Evolutionary conservation across 2,888 invertebrate species (phyloP), one percentile per base, ranked within the genome.

Genomic region (Capitulum mitella): DNA sequence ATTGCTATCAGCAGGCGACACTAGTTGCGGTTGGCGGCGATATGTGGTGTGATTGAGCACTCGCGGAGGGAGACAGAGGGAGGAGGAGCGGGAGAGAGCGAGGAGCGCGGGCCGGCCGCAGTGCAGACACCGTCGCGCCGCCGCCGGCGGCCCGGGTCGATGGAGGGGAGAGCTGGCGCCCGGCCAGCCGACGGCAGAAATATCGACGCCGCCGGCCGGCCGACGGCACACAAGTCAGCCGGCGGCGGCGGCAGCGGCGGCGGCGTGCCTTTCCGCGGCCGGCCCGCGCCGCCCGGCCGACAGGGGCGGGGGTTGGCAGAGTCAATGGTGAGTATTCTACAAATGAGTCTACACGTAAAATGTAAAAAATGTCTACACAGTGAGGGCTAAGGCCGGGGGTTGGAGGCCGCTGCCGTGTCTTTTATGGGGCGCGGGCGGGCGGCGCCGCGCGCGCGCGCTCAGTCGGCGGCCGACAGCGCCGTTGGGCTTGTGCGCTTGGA

Each of bases 401-500:
- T 80, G 87, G 88, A 83, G 85, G 89, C 76, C 88, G 89, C 22
- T 89, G 89, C 79, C 85, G 54, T 43, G 43, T 74, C 70, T 78
- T 64, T 70, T 80, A 79, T 74, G 80, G 77, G 43, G 80, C 70
- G 26, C 75, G 77, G 19, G 61, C 77, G 79, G 80, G 43, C 77
- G 78, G 78, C 79, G 79, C 37, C 76, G 78, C 81, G 81, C n/a
- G 74, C 79, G 76, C 75, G 79, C 75, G 48, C 78, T 80, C 54
- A 80, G 61, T 64, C 64, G 32, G 34, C 51, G 8, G 58, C 58
- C 58, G 58, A 90, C 82, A 96, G 96, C 46, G 96, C 74, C 74
- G 74, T 76, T 29, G 76, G 76, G 29, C 76, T 76, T n/a, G 76
- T 46, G 29, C 76, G 76, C 76, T 76, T 76, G 16, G 76, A 76